phyloP scores from a whole-genome alignment of 2,113 vertebrate genomes.

The Peromyscus leucopus region DNA sequence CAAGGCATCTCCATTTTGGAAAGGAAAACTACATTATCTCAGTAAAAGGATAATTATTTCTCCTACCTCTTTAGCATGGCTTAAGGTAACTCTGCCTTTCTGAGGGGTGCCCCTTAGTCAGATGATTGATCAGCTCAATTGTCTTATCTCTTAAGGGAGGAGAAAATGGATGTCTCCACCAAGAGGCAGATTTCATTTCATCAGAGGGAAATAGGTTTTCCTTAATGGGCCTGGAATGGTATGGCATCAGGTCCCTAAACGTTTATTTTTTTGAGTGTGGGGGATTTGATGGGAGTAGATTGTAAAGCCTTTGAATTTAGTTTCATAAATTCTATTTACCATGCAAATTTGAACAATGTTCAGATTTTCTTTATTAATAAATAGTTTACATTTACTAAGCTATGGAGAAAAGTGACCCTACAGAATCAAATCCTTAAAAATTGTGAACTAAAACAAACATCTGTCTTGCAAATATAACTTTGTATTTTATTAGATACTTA shows the following conservation, averaged over 20 bases:
- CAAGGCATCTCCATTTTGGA: background rate
- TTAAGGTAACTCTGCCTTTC: background rate
- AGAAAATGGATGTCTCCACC: background rate
- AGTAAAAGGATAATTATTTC: background rate
- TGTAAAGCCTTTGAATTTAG: background rate
- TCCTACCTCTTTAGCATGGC: background rate
- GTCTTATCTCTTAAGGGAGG: background rate
- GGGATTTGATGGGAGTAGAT: too few relatives aligned
- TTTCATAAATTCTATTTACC: conserved; percentile 54
- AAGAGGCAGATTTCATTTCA: background rate
- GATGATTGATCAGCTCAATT: background rate
- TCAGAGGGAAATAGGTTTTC: background rate
- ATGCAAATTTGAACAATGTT: conserved; percentile 52
- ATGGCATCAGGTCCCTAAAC: background rate
- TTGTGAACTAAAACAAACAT: conserved; percentile 79
- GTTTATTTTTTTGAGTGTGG: background rate
- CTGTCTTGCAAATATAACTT: conserved; percentile 57
- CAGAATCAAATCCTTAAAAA: conserved; percentile 73
- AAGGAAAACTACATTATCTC: background rate
- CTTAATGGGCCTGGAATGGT: background rate
- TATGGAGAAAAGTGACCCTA: conserved; percentile 61
- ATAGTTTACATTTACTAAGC: background rate
- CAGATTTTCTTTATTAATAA: conserved; percentile 75
- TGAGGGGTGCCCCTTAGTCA: background rate
- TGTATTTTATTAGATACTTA: conserved; percentile 64